Percentiles rank a stretch among this genome's conserved stretches.
Evolutionary conservation across 92 coral and sea anemone genomes (phyloP).

Genomic region (Palythoa caribaeorum): DNA sequence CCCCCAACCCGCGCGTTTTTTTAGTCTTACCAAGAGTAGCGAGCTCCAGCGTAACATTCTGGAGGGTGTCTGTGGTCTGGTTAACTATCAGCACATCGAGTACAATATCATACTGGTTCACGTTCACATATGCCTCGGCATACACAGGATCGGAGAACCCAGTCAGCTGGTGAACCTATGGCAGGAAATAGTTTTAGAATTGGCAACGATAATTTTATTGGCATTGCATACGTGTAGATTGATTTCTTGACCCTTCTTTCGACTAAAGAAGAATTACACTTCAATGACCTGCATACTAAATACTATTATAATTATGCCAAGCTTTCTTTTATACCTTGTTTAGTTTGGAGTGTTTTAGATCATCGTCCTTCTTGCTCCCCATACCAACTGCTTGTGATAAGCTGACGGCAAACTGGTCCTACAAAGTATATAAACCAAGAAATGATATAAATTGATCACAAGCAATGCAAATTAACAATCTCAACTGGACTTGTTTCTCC

Average conservation of each 20-base stretch:
- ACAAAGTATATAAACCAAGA: not conserved
- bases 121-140: conserved; percentile 99
- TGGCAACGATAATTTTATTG: not conserved
- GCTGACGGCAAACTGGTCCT: conserved; percentile 98
- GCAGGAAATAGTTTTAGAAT: not conserved
- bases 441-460: not conserved
- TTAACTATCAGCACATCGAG: conserved; percentile 97
- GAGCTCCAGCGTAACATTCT: conserved; percentile 92
- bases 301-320: no score
- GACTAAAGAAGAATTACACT: no score
- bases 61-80: conserved; percentile 98
- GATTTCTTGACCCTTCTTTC: no score
- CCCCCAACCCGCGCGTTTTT: no score
- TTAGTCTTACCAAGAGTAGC: conserved; percentile 91
- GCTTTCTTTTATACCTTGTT: conserved; percentile 77
- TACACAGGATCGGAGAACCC: conserved; percentile 99
- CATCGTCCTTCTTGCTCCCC: conserved; percentile 89
- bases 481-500: no score
- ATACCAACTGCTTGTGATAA: conserved; percentile 98
- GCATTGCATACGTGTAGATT: not conserved
- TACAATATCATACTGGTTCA: conserved; percentile 98
- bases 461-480: no score
- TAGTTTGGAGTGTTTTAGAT: conserved; percentile 89
- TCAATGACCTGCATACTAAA: not conserved
- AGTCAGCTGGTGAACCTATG: conserved; percentile 95